Evolutionary conservation across 2,888 invertebrate genomes (phyloP).

Genomic region (Stenurella melanura): DNA sequence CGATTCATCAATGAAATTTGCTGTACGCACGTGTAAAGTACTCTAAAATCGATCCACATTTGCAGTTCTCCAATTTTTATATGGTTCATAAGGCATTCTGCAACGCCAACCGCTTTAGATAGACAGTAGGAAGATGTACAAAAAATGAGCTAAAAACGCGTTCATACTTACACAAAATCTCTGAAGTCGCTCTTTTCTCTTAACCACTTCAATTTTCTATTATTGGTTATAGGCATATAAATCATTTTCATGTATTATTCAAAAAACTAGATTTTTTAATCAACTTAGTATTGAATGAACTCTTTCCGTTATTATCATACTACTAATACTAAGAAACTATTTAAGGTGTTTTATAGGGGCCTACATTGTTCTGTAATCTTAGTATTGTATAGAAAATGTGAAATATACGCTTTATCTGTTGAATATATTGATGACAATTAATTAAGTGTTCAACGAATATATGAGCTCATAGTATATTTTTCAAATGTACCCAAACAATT

Average conservation of each 20-base stretch:
- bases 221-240: background rate
- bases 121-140: too few relatives aligned
- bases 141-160: too few relatives aligned
- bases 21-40: too few relatives aligned
- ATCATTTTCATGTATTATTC: background rate
- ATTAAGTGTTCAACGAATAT: conserved; percentile 37
- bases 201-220: too few relatives aligned
- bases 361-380: conserved; percentile 21
- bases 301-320: background rate
- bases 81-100: too few relatives aligned
- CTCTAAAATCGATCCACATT: too few relatives aligned
- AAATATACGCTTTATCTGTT: conserved; percentile 38
- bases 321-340: background rate
- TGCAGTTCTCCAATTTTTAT: too few relatives aligned
- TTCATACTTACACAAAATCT: too few relatives aligned
- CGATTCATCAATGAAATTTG: too few relatives aligned
- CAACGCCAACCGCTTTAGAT: too few relatives aligned
- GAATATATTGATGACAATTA: conserved; percentile 27
- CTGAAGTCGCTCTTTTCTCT: too few relatives aligned
- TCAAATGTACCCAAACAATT: conserved; percentile 28
- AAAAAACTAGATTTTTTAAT: background rate
- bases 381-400: conserved; percentile 24
- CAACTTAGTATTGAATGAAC: background rate
- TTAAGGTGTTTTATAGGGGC: conserved; percentile 27
- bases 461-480: conserved; percentile 39